Evolutionary conservation across 2,113 vertebrate species (phyloP).

Genomic region (Rhinolophus ferrumequinum): DNA sequence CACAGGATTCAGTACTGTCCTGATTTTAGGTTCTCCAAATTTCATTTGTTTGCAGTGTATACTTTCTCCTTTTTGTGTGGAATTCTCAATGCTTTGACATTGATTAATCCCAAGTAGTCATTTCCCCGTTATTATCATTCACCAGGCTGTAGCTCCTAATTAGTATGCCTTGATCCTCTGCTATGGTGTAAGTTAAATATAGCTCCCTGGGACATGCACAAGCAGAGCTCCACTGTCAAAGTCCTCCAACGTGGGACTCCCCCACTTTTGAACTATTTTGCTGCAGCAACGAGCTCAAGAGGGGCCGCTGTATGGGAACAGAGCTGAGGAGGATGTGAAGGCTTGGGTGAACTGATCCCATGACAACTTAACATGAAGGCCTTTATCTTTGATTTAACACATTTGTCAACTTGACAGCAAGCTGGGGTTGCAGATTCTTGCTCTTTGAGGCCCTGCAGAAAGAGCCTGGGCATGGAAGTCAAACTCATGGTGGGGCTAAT

Average conservation of each 20-base stretch:
- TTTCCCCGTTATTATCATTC: not conserved
- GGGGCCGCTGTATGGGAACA: not conserved
- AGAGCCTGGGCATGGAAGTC: not conserved
- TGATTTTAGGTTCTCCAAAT: not conserved
- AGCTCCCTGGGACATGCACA: not conserved
- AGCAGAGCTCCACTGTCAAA: not conserved
- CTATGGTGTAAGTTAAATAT: not conserved
- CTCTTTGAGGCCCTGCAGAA: not conserved
- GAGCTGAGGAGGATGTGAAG: constrained; percentile 41
- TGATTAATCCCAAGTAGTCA: not conserved
- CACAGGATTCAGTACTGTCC: not conserved
- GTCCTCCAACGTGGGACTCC: not conserved
- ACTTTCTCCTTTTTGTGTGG: not conserved
- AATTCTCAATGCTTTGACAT: not conserved
- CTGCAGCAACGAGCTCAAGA: not conserved
- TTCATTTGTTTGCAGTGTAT: not conserved
- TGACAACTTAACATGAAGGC: constrained; percentile 52
- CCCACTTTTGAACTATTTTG: not conserved
- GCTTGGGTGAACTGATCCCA: constrained; percentile 38
- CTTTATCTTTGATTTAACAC: constrained; percentile 73
- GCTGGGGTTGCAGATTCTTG: constrained; percentile 52
- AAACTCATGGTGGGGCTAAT: not conserved
- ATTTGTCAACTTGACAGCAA: constrained; percentile 72
- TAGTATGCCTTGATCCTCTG: not conserved
- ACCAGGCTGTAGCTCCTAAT: not conserved